These are phyloP conservation scores for Euura lappo DNA, from an alignment of 1,140 invertebrate genomes.

Conservation along the genomic window DNA sequence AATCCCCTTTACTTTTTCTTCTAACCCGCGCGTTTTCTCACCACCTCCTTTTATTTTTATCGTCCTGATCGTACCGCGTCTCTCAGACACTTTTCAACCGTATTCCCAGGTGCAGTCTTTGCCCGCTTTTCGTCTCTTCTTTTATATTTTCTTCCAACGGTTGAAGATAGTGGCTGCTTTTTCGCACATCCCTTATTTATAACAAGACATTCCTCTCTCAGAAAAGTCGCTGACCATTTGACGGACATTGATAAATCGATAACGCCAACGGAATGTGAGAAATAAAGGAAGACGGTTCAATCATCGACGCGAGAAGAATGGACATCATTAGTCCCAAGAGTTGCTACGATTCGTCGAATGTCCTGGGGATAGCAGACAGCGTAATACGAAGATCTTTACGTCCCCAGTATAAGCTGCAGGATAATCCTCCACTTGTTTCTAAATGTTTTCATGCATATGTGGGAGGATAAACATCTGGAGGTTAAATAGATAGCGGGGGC, in stretches of 20 bases:
- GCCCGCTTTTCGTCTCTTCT: background rate
- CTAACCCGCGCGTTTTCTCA: background rate
- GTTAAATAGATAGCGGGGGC: background rate
- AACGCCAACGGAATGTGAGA: background rate
- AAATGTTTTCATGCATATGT: no score
- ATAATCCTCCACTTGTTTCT: no score
- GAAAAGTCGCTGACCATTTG: background rate
- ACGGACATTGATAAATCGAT: background rate
- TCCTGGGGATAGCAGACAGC: no score
- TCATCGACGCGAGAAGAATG: no score
- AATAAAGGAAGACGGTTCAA: no score
- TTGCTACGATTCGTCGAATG: no score
- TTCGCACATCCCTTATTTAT: background rate
- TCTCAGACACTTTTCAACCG: background rate
- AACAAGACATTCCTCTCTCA: background rate
- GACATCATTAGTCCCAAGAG: no score
- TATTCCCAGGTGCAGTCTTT: background rate
- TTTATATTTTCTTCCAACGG: background rate
- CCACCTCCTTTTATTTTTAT: background rate
- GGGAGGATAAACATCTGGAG: background rate
- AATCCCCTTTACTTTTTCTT: background rate
- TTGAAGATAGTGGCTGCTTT: background rate
- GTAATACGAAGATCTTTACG: no score
- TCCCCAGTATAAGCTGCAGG: no score
- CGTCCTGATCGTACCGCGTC: background rate